Evolutionary conservation across 92 coral and sea anemone species (phyloP).

Genomic region (Phymanthus crucifer): DNA sequence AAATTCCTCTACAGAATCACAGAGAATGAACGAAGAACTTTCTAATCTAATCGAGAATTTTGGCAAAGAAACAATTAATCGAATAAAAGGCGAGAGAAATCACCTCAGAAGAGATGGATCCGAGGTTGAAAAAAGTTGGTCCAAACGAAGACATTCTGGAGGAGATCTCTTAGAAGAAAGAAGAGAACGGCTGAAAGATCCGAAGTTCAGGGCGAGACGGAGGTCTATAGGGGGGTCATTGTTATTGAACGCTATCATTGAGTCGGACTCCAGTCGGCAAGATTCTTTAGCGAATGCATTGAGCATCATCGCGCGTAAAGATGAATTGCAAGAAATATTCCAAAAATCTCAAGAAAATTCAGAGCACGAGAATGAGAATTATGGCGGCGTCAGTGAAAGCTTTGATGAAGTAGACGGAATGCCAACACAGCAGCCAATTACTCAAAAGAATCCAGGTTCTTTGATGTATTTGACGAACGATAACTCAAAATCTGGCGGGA

Average conservation of each 20-base stretch:
- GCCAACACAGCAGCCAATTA: neutral
- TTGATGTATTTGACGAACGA: constrained; percentile 40
- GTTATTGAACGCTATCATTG: constrained; percentile 34
- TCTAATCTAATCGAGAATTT: constrained; percentile 11
- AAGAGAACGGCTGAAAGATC: constrained; percentile 10
- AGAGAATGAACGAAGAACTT: constrained; percentile 11
- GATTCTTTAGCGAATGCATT: constrained; percentile 35
- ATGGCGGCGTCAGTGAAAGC: neutral
- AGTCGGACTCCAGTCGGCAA: constrained; percentile 11
- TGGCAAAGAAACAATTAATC: constrained; percentile 5
- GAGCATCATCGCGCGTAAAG: constrained; percentile 30
- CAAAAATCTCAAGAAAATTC: constrained; percentile 13
- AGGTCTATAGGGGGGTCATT: constrained; percentile 42
- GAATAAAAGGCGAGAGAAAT: neutral
- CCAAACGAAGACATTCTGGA: constrained; percentile 17
- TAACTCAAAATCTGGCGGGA: constrained; percentile 13
- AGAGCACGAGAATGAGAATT: neutral
- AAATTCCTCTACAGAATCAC: neutral
- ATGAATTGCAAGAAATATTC: constrained; percentile 29
- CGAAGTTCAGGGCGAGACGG: constrained; percentile 10
- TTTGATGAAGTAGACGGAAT: neutral
- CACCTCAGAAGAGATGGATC: neutral
- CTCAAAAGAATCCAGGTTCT: neutral
- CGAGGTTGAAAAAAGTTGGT: neutral
- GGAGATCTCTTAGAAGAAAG: constrained; percentile 25